A percentile compares a stretch with the other conserved stretches of the same genome.
These are phyloP conservation scores for Epinotia bilunana DNA, from an alignment of 2,888 invertebrate species.

Conservation along the genomic window DNA sequence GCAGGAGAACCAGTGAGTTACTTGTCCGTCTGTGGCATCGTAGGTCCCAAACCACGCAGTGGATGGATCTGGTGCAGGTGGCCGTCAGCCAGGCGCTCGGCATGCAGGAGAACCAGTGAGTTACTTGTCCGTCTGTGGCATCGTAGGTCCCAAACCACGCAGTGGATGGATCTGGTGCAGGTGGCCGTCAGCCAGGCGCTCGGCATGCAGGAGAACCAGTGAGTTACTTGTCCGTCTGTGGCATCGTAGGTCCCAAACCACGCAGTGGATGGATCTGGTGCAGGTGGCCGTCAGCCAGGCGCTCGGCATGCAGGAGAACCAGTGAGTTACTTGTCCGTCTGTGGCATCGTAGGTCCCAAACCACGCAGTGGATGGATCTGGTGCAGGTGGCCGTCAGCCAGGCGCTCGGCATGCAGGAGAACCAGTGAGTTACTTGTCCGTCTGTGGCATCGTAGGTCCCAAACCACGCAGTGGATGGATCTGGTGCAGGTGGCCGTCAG, in stretches of 20 bases:
- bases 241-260: slow-evolving; percentile 63
- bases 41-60: slow-evolving; percentile 87
- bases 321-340: slow-evolving; percentile 67
- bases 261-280: slow-evolving; percentile 86
- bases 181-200: slow-evolving; percentile 82
- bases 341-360: too few relatives aligned
- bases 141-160: slow-evolving; percentile 81
- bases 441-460: too few relatives aligned
- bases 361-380: slow-evolving; percentile 87
- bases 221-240: slow-evolving; percentile 47
- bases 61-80: slow-evolving; percentile 85
- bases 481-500: slow-evolving; percentile 84
- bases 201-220: slow-evolving; percentile 85
- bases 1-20: slow-evolving; percentile 84
- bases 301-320: slow-evolving; percentile 84
- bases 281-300: slow-evolving; percentile 83
- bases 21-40: slow-evolving; percentile 7
- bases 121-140: slow-evolving; percentile 28
- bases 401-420: slow-evolving; percentile 82
- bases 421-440: slow-evolving; percentile 76
- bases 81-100: slow-evolving; percentile 82
- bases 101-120: slow-evolving; percentile 85
- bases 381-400: slow-evolving; percentile 83
- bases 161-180: slow-evolving; percentile 87
- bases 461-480: slow-evolving; percentile 88